Conservation (phyloP, 2,797 vertebrate genomes). For the Apogon hyalosoma region DNA sequence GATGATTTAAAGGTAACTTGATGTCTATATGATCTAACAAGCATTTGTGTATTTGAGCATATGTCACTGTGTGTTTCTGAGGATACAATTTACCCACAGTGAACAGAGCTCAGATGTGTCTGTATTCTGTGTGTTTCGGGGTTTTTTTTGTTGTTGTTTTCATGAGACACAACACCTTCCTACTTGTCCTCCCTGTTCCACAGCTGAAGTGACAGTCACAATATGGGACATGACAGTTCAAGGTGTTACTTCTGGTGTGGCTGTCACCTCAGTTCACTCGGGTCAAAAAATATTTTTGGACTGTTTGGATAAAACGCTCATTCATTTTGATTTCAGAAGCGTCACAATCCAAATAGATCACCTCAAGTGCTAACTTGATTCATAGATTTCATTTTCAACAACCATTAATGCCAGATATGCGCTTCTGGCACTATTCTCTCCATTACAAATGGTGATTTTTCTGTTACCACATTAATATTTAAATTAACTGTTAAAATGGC, state of each 20-base stretch:
- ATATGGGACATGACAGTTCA: slow-evolving; percentile 23
- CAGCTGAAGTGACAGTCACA: slow-evolving; percentile 11
- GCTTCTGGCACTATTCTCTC: slow-evolving; percentile 39
- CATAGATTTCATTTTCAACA: slow-evolving; percentile 60
- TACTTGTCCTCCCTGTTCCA: slow-evolving; percentile 13
- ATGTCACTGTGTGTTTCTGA: background rate
- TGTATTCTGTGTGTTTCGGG: background rate
- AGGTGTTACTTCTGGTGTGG: slow-evolving; percentile 14
- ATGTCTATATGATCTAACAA: background rate
- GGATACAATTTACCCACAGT: too few relatives aligned
- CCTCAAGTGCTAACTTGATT: slow-evolving; percentile 30
- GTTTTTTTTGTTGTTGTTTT: background rate
- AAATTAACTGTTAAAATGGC: slow-evolving; percentile 62
- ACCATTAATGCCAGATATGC: slow-evolving; percentile 35
- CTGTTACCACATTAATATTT: slow-evolving; percentile 65
- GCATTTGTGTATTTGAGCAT: background rate
- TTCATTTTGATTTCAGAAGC: slow-evolving; percentile 1
- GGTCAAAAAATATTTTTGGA: slow-evolving; percentile 5
- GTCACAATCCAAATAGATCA: slow-evolving; percentile 14
- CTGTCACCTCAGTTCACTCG: background rate
- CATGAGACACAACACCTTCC: slow-evolving; percentile 27
- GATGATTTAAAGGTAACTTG: slow-evolving; percentile 14
- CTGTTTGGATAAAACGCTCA: slow-evolving; percentile 6
- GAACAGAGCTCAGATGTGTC: background rate
- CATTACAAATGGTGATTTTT: slow-evolving; percentile 55